Evolutionary conservation across 2,888 invertebrate genomes (phyloP).

Genomic region (Gortyna flavago): DNA sequence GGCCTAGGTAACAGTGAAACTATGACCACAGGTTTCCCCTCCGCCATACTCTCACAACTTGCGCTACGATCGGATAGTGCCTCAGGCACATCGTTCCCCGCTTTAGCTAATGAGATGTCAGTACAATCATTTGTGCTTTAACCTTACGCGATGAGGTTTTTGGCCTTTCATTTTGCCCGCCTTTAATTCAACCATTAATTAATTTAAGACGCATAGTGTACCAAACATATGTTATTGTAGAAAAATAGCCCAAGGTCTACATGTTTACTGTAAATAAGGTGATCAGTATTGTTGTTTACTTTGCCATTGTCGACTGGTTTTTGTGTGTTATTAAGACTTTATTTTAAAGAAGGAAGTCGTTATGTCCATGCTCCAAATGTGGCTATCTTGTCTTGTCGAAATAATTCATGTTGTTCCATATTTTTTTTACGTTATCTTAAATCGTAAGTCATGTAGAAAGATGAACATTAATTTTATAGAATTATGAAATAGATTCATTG

Average conservation of each 20-base stretch:
- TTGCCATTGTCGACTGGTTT: conserved; percentile 56
- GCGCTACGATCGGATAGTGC: conserved; percentile 75
- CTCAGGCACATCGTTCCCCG: conserved; percentile 84
- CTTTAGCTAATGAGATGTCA: conserved; percentile 90
- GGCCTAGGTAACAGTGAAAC: background rate
- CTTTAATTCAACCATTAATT: conserved; percentile 85
- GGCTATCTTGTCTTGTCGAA: background rate
- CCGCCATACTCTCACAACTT: conserved; percentile 60
- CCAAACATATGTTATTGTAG: conserved; percentile 41
- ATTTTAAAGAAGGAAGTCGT: conserved; percentile 47
- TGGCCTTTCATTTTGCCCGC: conserved; percentile 84
- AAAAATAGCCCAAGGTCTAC: conserved; percentile 58
- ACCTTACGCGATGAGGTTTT: conserved; percentile 87
- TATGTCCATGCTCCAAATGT: conserved; percentile 38
- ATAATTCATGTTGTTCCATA: background rate
- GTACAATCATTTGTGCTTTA: conserved; percentile 90
- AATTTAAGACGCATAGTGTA: conserved; percentile 70
- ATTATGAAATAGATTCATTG: conserved; percentile 37
- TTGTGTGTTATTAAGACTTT: conserved; percentile 24
- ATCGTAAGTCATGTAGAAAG: background rate
- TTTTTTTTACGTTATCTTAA: background rate
- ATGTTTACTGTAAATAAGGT: conserved; percentile 32
- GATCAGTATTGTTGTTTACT: conserved; percentile 43
- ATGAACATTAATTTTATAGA: background rate
- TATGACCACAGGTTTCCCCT: background rate